Base-by-base conservation (phyloP, 2,113 vertebrate species). In the Taxidea taxus region DNA sequence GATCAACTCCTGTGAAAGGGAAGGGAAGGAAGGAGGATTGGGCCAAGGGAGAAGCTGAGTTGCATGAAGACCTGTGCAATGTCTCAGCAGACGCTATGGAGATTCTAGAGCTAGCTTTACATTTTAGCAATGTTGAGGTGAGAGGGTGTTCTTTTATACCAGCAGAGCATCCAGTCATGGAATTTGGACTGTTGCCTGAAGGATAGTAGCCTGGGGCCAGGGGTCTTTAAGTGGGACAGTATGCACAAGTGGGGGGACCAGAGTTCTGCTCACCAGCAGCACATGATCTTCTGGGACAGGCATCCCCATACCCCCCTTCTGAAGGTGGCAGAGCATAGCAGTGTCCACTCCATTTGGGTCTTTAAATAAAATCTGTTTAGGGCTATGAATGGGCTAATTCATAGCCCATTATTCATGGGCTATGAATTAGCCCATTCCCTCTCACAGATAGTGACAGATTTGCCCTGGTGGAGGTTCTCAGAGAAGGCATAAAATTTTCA, bases 251-350 rank as follows among this genome's bases (percentile, higher is more conserved):
- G 4, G 1, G 0, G 42, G 75, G 13, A n/a, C 2, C 51, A 21
- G 1, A 60, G 6, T 13, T 11, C 49, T 62, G 4, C 49, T 25
- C 27, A 11, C 20, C 37, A 34, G 9, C 29, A 20, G 29, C 0
- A 27, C 1, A 1, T 70, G 4, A 37, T 68, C n/a, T 49, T 0
- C 37, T 39, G 3, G 15, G 16, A 6, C 12, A 16, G 62, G 14
- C 18, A 1, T 6, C 23, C 20, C 72, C 37, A 1, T 4, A 18
- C 29, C 72, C 37, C 1, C 0, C n/a, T 54, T 29, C 49, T 56
- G 31, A 58, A 80, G 15, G 10, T 16, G 20, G 12, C 4, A 5
- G 7, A 7, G 1, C 4, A 3, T 29, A 2, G 0, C 27, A 27
- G 37, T 60, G 60, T 37, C 64, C 12, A 23, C 51, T n/a, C 2